Conservation (phyloP, 2,113 vertebrate species). For the Microcebus murinus region DNA sequence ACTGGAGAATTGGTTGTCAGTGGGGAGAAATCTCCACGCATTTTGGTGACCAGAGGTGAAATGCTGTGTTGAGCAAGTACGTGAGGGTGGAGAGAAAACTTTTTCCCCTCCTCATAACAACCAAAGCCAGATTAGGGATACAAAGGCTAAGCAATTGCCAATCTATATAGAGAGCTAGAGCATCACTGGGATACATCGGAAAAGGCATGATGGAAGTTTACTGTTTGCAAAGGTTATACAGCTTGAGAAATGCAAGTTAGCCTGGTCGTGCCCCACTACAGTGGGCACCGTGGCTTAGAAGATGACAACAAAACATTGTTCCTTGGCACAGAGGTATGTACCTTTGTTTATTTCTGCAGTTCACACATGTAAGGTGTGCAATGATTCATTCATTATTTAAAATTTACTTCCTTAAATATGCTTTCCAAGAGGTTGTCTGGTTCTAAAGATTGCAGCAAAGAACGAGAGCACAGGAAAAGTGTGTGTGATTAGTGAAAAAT, state of each 20-base stretch:
- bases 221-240: background rate
- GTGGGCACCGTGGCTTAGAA: background rate
- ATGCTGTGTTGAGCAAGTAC: background rate
- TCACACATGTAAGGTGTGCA: background rate
- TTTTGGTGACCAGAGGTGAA: background rate
- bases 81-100: background rate
- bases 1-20: background rate
- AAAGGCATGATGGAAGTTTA: background rate
- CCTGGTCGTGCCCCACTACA: background rate
- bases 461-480: background rate
- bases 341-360: background rate
- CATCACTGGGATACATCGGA: background rate
- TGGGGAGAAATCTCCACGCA: background rate
- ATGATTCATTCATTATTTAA: background rate
- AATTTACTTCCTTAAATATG: constrained; percentile 25
- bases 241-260: background rate
- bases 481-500: background rate
- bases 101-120: background rate
- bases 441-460: background rate
- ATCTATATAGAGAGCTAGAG: background rate
- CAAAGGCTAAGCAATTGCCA: background rate
- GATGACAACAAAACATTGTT: background rate
- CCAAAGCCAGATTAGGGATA: background rate
- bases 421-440: background rate
- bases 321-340: background rate